A percentile compares a stretch with the other conserved stretches of the same genome.
These are phyloP conservation scores for Oscheius sp. DNA, from an alignment of 2,888 invertebrate genomes.

Conservation along the genomic window DNA sequence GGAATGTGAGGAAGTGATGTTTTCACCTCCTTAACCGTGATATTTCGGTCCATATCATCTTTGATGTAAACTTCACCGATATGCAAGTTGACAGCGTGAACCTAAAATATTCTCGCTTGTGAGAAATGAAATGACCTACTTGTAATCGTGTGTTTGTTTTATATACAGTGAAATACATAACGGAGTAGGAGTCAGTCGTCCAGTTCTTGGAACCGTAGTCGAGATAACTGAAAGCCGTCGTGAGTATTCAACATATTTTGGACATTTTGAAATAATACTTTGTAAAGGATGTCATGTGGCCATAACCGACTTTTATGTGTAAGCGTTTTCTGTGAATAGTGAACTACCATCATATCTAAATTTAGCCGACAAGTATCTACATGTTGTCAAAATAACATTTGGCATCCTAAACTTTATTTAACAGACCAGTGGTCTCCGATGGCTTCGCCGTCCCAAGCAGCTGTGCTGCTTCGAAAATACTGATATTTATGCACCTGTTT, in stretches of 20 bases:
- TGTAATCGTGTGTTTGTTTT: constrained; percentile 33
- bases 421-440: no score
- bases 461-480: no score
- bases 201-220: constrained; percentile 58
- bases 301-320: no score
- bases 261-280: no score
- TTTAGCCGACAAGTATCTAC: no score
- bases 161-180: constrained; percentile 41
- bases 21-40: constrained; percentile 44
- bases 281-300: no score
- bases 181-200: constrained; percentile 51
- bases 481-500: no score
- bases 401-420: no score
- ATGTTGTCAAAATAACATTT: no score
- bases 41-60: constrained; percentile 47
- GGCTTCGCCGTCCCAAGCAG: no score
- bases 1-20: neutral
- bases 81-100: constrained; percentile 45
- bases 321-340: no score
- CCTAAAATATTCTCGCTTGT: constrained; percentile 27
- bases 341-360: no score
- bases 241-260: neutral
- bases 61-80: constrained; percentile 45
- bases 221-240: constrained; percentile 39
- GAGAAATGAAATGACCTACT: neutral